These are phyloP conservation scores for Drosophila nigrodunni DNA, from an alignment of 1,140 invertebrate species.

Conservation along the genomic window DNA sequence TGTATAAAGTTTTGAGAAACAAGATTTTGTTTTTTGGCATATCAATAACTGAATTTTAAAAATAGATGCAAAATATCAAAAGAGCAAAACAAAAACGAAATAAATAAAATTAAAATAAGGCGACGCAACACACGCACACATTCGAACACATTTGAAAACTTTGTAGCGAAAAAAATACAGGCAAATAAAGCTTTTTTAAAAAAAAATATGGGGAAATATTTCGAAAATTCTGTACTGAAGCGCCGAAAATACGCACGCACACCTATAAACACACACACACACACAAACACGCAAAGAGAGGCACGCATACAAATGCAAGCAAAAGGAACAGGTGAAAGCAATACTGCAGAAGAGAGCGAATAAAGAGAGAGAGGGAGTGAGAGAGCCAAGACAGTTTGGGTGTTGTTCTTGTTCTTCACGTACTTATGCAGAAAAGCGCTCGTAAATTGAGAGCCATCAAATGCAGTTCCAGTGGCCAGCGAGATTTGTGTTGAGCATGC, in stretches of 20 bases:
- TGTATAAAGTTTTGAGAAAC: conserved; percentile 45
- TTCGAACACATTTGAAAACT: conserved; percentile 1
- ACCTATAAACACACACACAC: conserved; percentile 14
- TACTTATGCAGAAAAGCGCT: conserved; percentile 30
- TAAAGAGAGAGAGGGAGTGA: conserved; percentile 9
- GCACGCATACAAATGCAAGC: conserved; percentile 27
- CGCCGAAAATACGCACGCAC: conserved; percentile 32
- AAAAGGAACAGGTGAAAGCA: conserved; percentile 41
- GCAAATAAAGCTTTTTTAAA: conserved; percentile 53
- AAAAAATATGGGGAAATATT: conserved; percentile 70
- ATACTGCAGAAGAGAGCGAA: conserved; percentile 1
- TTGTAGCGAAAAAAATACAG: conserved; percentile 48
- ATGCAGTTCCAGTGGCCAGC: conserved; percentile 64
- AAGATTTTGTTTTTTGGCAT: conserved; percentile 75
- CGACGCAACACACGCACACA: conserved; percentile 12
- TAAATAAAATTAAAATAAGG: conserved; percentile 25
- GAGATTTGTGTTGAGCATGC: conserved; percentile 53
- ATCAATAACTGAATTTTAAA: conserved; percentile 81
- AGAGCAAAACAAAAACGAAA: conserved; percentile 47
- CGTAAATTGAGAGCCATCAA: conserved; percentile 57
- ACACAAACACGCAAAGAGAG: conserved; percentile 28
- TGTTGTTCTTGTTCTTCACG: conserved; percentile 10
- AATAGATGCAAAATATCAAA: conserved; percentile 64
- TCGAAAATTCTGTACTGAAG: conserved; percentile 54
- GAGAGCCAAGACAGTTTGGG: conserved; percentile 5